These are phyloP conservation scores for Pseudachorutes palmiensis DNA, from an alignment of 1,140 invertebrate species.

Conservation along the genomic window DNA sequence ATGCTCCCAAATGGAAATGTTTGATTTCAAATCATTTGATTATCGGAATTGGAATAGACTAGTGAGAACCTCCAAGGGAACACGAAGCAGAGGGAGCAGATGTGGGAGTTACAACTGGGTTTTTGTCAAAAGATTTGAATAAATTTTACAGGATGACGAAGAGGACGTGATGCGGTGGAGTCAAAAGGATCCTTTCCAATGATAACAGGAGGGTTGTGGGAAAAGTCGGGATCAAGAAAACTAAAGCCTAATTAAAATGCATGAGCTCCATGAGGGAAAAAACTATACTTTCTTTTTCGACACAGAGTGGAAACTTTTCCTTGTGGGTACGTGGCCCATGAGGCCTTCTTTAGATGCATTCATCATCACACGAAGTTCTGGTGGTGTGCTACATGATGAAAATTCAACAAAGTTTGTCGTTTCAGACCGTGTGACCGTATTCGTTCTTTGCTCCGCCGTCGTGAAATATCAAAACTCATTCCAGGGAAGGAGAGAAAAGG, in stretches of 20 bases:
- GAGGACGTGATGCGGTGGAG: not conserved
- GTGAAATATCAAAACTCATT: not conserved
- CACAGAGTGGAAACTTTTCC: no score
- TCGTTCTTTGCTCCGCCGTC: no score
- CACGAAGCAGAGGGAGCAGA: no score
- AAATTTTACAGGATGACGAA: not conserved
- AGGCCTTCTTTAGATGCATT: no score
- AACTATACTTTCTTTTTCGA: not conserved
- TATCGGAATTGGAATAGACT: no score
- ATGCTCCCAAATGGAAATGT: no score
- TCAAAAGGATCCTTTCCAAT: not conserved
- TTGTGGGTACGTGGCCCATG: no score
- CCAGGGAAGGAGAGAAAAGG: not conserved
- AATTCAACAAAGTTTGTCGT: not conserved
- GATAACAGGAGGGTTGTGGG: not conserved
- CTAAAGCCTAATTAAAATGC: constrained; percentile 31
- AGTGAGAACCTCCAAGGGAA: no score
- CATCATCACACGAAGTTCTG: no score
- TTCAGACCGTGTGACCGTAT: no score
- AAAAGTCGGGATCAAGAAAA: not conserved
- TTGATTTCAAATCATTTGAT: no score
- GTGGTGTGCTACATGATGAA: no score
- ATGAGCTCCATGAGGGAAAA: constrained; percentile 16
- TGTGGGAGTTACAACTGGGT: not conserved
- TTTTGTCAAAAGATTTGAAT: constrained; percentile 9